Conservation (phyloP, 2,888 invertebrate species). For the Raillietiella orientalis region DNA sequence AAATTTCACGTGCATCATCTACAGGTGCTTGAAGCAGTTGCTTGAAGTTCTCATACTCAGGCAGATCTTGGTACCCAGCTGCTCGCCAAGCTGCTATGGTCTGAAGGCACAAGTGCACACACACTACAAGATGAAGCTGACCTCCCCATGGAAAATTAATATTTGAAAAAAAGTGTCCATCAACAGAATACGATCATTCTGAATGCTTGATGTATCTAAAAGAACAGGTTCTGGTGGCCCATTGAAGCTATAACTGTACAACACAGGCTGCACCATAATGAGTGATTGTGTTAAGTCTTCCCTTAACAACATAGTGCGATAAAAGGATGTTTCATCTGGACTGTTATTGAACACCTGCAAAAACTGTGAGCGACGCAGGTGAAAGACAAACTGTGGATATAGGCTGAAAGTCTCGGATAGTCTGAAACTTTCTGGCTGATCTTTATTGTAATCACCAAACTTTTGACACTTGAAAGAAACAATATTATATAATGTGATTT, state of each 20-base stretch:
- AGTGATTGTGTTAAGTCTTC: slow-evolving; percentile 90
- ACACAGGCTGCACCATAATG: slow-evolving; percentile 97
- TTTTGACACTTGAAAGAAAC: slow-evolving; percentile 55
- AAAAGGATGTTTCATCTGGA: slow-evolving; percentile 68
- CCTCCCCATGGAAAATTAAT: slow-evolving; percentile 95
- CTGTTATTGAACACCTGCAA: slow-evolving; percentile 98
- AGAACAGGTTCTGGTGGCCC: slow-evolving; percentile 91
- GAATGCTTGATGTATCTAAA: slow-evolving; percentile 85
- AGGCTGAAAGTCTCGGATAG: slow-evolving; percentile 86
- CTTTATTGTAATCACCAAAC: slow-evolving; percentile 93
- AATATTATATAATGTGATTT: slow-evolving; percentile 3
- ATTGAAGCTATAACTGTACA: slow-evolving; percentile 93
- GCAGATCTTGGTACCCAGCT: slow-evolving; percentile 77
- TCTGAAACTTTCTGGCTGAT: slow-evolving; percentile 84
- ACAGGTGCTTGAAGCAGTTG: slow-evolving; percentile 81
- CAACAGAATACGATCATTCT: slow-evolving; percentile 78
- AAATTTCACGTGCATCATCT: slow-evolving; percentile 86
- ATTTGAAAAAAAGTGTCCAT: slow-evolving; percentile 99
- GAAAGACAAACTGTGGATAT: slow-evolving; percentile 99
- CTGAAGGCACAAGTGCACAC: slow-evolving; percentile 15
- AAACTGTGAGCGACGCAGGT: slow-evolving; percentile 87
- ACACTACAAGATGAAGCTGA: slow-evolving; percentile 13
- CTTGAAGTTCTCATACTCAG: slow-evolving; percentile 90
- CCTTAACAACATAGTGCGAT: slow-evolving; percentile 73
- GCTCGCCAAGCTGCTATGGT: slow-evolving; percentile 93